phyloP scores from a whole-genome alignment of 2,113 vertebrate genomes.

The Heptranchias perlo region DNA sequence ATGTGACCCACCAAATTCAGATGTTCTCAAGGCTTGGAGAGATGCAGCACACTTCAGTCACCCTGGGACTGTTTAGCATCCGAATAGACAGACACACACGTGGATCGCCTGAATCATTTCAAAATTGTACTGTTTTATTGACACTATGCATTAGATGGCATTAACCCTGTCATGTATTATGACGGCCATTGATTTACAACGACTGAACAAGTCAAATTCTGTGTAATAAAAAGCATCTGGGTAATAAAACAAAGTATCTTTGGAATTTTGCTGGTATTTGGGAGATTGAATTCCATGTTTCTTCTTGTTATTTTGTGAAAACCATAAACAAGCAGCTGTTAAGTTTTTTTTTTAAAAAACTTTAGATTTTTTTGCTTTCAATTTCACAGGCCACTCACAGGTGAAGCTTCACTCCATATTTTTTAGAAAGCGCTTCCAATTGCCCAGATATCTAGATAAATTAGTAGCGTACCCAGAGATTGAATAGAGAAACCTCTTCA shows the following conservation, averaged over 20 bases:
- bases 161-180: not conserved
- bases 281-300: not conserved
- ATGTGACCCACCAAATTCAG: not conserved
- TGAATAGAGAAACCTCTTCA: not conserved
- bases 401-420: not conserved
- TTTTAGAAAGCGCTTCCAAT: not conserved
- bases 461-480: not conserved
- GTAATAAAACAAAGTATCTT: not conserved
- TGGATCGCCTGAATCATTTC: not conserved
- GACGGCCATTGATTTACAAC: not conserved
- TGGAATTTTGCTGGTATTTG: not conserved
- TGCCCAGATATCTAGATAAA: not conserved
- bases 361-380: not conserved
- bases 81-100: not conserved
- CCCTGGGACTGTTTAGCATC: not conserved
- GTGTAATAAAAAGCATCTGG: not conserved
- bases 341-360: not conserved
- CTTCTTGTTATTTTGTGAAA: not conserved
- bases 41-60: not conserved
- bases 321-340: not conserved
- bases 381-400: not conserved
- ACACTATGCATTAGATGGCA: not conserved
- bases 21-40: not conserved
- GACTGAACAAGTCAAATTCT: not conserved
- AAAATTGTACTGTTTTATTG: not conserved